A percentile compares a stretch with the other conserved stretches of the same genome.
Evolutionary conservation across 1,140 invertebrate genomes (phyloP).

Genomic region (Sitobion miscanthi): DNA sequence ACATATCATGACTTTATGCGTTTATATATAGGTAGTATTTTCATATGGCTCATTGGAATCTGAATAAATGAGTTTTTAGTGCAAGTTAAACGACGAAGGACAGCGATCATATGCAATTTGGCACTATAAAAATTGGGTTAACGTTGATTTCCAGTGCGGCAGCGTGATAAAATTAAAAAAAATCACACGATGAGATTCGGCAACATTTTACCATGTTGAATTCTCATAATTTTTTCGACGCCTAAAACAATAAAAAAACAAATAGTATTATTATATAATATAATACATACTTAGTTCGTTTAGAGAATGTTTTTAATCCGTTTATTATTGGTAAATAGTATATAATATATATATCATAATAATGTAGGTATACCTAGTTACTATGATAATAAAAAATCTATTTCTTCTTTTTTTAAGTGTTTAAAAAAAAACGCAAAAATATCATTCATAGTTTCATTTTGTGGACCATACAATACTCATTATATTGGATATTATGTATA

Average conservation of each 20-base stretch:
- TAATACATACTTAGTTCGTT: not conserved
- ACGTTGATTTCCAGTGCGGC: not conserved
- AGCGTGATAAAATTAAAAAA: not conserved
- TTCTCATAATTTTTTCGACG: not conserved
- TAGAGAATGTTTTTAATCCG: not conserved
- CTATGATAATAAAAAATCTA: not conserved
- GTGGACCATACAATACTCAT: not conserved
- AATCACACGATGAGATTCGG: constrained; percentile 4
- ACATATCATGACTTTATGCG: not conserved
- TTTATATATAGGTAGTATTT: not conserved
- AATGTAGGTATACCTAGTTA: not conserved
- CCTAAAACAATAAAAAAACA: not conserved
- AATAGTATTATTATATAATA: not conserved
- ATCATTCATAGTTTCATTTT: not conserved
- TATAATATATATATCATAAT: not conserved
- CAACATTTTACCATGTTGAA: not conserved
- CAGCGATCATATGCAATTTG: not conserved
- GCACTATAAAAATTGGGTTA: constrained; percentile 39
- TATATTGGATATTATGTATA: not conserved
- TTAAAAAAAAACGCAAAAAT: not conserved
- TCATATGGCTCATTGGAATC: not conserved
- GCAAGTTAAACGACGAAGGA: not conserved
- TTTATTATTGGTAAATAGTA: not conserved
- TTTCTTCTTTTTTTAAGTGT: not conserved
- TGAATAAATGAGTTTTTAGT: constrained; percentile 29